phyloP scores from a whole-genome alignment of 2,888 invertebrate genomes.

The Nipponacmea schrenckii region DNA sequence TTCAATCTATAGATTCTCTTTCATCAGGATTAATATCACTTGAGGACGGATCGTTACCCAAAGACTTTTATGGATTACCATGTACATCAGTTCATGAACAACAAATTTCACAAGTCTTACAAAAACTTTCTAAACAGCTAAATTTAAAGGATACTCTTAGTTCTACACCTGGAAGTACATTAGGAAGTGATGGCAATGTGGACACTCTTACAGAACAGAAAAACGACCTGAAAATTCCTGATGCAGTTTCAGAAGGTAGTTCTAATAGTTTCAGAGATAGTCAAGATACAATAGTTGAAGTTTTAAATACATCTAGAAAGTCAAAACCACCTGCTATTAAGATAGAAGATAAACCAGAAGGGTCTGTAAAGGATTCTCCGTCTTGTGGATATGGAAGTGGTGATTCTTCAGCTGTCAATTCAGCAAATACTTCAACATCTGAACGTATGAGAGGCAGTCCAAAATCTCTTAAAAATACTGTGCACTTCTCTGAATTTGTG shows the following conservation, averaged over 20 bases:
- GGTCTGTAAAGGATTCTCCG: neutral
- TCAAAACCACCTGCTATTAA: neutral
- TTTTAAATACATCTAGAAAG: slow-evolving; percentile 1
- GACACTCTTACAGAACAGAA: neutral
- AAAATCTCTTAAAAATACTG: slow-evolving; percentile 54
- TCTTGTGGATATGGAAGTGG: neutral
- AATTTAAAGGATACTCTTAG: slow-evolving; percentile 51
- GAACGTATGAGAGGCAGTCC: slow-evolving; percentile 48
- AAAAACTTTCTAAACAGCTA: slow-evolving; percentile 50
- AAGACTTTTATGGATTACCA: slow-evolving; percentile 54
- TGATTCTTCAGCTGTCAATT: slow-evolving; percentile 21
- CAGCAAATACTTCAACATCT: slow-evolving; percentile 25
- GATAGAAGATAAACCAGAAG: neutral
- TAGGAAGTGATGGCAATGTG: slow-evolving; percentile 22
- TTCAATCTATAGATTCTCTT: slow-evolving; percentile 45
- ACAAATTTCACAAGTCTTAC: slow-evolving; percentile 53
- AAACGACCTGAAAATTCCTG: neutral
- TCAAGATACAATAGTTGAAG: slow-evolving; percentile 31
- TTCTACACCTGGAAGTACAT: slow-evolving; percentile 43
- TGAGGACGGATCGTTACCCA: slow-evolving; percentile 52
- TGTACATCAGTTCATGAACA: slow-evolving; percentile 54
- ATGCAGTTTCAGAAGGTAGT: slow-evolving; percentile 2
- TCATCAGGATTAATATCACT: slow-evolving; percentile 53
- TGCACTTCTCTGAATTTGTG: slow-evolving; percentile 56
- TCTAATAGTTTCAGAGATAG: slow-evolving; percentile 31